Conservation (phyloP, 2,113 vertebrate genomes). For the Camelus dromedarius region DNA sequence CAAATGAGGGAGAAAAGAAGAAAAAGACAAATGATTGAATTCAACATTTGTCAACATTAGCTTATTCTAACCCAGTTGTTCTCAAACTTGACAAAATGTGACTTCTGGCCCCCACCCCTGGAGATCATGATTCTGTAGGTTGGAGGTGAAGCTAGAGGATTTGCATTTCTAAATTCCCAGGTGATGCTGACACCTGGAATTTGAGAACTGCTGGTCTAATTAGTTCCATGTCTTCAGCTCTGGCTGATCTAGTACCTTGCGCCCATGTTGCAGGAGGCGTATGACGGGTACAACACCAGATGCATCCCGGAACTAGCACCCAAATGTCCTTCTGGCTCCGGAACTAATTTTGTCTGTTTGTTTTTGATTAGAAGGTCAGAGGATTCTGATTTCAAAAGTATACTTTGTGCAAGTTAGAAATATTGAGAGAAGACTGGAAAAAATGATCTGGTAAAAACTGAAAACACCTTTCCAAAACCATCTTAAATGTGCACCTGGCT, state of each 20-base stretch:
- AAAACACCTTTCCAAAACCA: neutral
- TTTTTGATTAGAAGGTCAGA: neutral
- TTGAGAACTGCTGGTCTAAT: neutral
- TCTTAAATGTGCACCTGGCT: neutral
- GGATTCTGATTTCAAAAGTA: conserved; percentile 24
- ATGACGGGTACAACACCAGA: neutral
- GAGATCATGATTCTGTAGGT: neutral
- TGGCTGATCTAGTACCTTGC: neutral
- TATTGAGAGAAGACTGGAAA: neutral
- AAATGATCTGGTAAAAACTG: neutral
- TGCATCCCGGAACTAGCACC: neutral
- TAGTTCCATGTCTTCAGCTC: neutral
- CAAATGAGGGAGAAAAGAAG: neutral
- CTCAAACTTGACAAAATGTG: neutral
- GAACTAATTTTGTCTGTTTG: neutral
- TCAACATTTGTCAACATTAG: neutral
- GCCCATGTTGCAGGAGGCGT: neutral
- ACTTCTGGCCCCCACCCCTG: neutral
- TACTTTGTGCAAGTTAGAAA: conserved; percentile 15
- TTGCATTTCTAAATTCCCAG: neutral
- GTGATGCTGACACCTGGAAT: neutral
- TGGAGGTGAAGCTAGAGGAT: neutral
- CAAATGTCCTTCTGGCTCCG: neutral
- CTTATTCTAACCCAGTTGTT: neutral
- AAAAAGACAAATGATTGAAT: neutral